Conservation (phyloP, 2,797 vertebrate genomes). For the Perodicticus potto region DNA sequence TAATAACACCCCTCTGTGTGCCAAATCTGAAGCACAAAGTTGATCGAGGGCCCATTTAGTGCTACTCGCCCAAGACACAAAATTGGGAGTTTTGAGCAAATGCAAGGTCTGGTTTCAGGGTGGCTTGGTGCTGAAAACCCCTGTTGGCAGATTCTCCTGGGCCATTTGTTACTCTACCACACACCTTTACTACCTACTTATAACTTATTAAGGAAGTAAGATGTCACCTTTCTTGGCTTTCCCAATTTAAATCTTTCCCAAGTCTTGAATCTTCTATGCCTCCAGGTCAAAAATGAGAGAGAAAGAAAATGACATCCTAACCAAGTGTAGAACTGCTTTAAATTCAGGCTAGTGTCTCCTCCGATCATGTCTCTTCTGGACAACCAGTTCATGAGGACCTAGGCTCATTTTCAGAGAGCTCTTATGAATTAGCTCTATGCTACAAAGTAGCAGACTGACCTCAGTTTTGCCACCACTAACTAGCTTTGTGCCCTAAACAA, state of each 20-base stretch:
- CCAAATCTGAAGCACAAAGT: conserved; percentile 70
- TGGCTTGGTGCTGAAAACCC: neutral
- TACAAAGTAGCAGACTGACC: neutral
- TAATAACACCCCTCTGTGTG: conserved; percentile 72
- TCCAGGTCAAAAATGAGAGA: neutral
- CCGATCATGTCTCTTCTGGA: neutral
- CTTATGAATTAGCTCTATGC: neutral
- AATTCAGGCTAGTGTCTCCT: neutral
- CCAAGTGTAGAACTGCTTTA: neutral
- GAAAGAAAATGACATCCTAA: neutral
- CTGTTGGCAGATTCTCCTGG: neutral
- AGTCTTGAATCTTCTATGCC: conserved; percentile 40
- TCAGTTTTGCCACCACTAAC: neutral
- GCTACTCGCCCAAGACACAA: conserved; percentile 53
- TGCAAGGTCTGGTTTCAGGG: conserved; percentile 19
- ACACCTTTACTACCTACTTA: neutral
- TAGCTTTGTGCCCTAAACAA: neutral
- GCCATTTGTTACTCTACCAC: neutral
- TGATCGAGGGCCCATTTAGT: conserved; percentile 58
- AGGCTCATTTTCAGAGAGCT: neutral
- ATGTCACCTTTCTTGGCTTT: conserved; percentile 39
- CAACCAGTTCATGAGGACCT: neutral
- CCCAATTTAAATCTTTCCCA: conserved; percentile 52
- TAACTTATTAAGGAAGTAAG: conserved; percentile 13
- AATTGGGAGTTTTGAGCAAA: conserved; percentile 58